Base-by-base conservation (phyloP, 2,113 vertebrate species). In the Neotragus pygmaeus region DNA sequence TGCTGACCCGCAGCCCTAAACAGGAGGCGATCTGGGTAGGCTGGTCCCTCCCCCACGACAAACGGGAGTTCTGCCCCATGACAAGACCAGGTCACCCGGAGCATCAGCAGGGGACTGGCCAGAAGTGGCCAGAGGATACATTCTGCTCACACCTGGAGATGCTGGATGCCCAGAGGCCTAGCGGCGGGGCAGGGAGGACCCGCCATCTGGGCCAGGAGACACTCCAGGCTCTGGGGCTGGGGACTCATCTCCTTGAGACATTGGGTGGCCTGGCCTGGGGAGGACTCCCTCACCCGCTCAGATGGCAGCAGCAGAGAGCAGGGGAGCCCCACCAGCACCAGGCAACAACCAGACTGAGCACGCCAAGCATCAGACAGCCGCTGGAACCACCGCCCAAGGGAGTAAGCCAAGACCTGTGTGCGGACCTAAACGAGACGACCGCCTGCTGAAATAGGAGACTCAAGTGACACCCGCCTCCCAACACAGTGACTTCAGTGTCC, bases 141-240 rank as follows among this genome's bases (percentile, higher is more conserved):
- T 2, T 45, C 23, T 2, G 8, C 45, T 14, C 33, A n/a, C 27
- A n/a, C 13, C n/a, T 4, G 6, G 36, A 55, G 73, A 33, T 9
- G 9, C 17, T n/a, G 25, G 45, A 19, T 0, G 0, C 10, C 70
- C 14, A 7, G 19, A 30, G 36, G 3, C 80, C 33, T 2, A 0
- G 17, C 17, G 4, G 64, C 17, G 4, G n/a, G 64, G 64, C 0
- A 3, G 45, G 45, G 25, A 58, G n/a, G 33, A 45, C 21, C 21
- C 17, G 4, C 21, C 49, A 5, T n/a, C 53, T 13, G 5, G 47
- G 30, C 62, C 80, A n/a, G 36, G 9, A 57, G 53, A 23, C 49
- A 2, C 51, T 60, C 36, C 16, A 19, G 27, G 45, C 13, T 10
- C 81, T 83, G 51, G 81, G 21, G 23, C 53, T 39, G 53, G 14